A percentile compares a stretch with the other conserved stretches of the same genome.
phyloP scores from a whole-genome alignment of 2,888 invertebrate species.

The Chironomus tentans region DNA sequence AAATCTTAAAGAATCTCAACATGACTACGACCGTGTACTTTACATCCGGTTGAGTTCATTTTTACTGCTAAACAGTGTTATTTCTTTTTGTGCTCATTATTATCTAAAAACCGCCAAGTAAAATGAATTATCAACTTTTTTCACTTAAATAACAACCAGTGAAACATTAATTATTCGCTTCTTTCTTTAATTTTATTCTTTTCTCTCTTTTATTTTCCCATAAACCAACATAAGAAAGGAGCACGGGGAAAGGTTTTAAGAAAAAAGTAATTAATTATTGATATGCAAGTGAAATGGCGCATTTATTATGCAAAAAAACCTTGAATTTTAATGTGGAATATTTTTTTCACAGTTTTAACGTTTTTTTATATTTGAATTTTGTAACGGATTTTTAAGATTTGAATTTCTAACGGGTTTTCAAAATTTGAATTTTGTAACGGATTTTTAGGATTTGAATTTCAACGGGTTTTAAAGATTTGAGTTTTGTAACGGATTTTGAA shows the following conservation, averaged over 20 bases:
- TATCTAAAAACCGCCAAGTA: not conserved
- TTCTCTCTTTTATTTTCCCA: not conserved
- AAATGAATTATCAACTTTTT: slow-evolving; percentile 3
- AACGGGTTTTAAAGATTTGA: not conserved
- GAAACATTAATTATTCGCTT: not conserved
- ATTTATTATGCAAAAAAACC: no score
- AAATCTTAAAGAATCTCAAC: not conserved
- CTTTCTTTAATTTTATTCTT: not conserved
- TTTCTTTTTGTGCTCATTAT: not conserved
- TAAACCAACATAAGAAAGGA: not conserved
- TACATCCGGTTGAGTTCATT: not conserved
- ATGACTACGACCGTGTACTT: not conserved
- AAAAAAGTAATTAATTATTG: no score
- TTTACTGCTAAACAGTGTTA: not conserved
- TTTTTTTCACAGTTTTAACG: no score
- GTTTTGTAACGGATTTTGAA: not conserved
- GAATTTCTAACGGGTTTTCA: not conserved
- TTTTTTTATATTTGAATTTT: not conserved
- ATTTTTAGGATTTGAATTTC: no score
- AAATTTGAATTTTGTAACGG: not conserved
- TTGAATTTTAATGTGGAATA: no score
- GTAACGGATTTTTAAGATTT: not conserved
- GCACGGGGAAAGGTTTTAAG: not conserved
- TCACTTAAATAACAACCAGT: not conserved
- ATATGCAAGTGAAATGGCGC: not conserved